Evolutionary conservation across 2,113 vertebrate species (phyloP), one percentile per base, ranked within the genome.

Genomic region (Pongo pygmaeus): DNA sequence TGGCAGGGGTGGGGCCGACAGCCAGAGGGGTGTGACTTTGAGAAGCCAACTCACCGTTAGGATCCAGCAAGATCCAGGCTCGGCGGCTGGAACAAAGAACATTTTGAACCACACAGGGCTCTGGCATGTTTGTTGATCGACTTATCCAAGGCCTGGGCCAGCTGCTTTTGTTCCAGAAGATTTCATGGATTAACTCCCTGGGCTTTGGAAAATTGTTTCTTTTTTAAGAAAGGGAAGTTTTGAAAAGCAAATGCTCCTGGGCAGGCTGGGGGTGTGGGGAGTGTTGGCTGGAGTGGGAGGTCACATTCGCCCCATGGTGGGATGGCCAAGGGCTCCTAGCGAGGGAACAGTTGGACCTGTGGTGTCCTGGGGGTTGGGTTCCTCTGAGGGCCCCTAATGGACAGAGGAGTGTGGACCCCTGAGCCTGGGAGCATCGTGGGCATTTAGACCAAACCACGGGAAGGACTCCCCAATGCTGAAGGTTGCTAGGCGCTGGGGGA

Each of bases 401-500:
- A 64, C 59, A 50, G 52, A 75, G 64, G 77, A 5, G 1, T 57
- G 2, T n/a, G 32, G 86, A 46, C 1, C 40, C 91, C 89, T 18
- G 13, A 11, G 69, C 52, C 80, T 4, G 1, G 61, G 80, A 50
- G 77, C 64, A n/a, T 77, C 43, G 2, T 81, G 94, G 40, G 52
- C 64, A 4, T 27, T 64, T 67, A 50, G 75, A 50, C 74, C 89
- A 72, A 35, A 61, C 75, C 12, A 9, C 17, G 57, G 75, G 32
- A 38, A 79, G 88, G 81, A 81, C 90, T 91, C 52, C 69, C 84
- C 5, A 7, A 67, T 80, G 78, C 64, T 87, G 67, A 81, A 95
- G 96, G 97, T 97, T 97, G 98, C 97, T 97, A 96, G 81, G 98
- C 94, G 85, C 86, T 95, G 88, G 88, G 83, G 74, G 55, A 96